Evolutionary conservation across 2,797 vertebrate genomes (phyloP).

Genomic region (Pangasius krempfi): DNA sequence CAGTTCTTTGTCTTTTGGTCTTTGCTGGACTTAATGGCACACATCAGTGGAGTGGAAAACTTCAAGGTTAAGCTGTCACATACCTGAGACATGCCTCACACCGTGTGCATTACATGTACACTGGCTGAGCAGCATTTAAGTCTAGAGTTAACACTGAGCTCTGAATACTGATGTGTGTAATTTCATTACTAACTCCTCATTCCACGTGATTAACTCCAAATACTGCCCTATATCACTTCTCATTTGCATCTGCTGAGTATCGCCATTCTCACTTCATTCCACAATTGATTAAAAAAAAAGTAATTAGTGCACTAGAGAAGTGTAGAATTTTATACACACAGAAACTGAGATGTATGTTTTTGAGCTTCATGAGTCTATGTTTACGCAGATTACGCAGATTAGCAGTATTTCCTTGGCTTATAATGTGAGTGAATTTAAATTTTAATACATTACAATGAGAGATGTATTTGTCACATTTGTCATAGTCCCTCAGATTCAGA

Average conservation of each 20-base stretch:
- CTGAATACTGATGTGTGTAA: constrained; percentile 29
- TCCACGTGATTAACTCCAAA: constrained; percentile 18
- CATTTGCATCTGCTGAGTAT: constrained; percentile 17
- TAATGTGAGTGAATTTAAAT: not conserved
- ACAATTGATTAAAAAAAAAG: constrained; percentile 21
- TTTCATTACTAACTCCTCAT: constrained; percentile 29
- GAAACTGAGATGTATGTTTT: not conserved
- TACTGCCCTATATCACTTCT: not conserved
- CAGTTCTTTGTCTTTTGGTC: not conserved
- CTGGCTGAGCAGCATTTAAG: not conserved
- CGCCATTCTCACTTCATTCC: not conserved
- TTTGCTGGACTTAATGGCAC: not conserved
- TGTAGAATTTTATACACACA: constrained; percentile 2
- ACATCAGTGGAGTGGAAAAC: not conserved
- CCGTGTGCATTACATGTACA: not conserved
- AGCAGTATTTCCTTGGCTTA: not conserved
- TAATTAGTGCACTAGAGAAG: not conserved
- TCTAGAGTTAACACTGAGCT: not conserved
- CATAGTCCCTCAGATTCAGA: not conserved
- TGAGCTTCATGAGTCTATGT: not conserved
- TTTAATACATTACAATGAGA: too few relatives aligned
- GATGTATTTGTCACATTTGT: not conserved
- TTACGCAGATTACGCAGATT: not conserved
- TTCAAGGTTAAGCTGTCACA: not conserved
- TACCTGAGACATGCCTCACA: not conserved